phyloP scores from a whole-genome alignment of 2,113 vertebrate genomes.

The Macrotus californicus region DNA sequence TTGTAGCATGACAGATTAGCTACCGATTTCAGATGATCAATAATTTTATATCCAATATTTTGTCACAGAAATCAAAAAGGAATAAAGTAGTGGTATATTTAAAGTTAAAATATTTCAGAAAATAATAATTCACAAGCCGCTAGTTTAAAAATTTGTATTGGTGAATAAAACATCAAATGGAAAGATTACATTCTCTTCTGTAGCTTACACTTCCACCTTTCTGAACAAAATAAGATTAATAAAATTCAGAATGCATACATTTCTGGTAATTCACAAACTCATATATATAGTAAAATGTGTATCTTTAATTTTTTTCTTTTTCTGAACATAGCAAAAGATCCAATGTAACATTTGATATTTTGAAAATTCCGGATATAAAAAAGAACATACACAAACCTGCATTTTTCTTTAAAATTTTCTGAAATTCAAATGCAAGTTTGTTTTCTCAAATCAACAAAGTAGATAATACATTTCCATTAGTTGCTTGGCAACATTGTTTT shows the following conservation, averaged over 20 bases:
- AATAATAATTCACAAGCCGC: not conserved
- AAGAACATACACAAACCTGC: not conserved
- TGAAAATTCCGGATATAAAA: not conserved
- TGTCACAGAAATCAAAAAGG: not conserved
- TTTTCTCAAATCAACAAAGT: not conserved
- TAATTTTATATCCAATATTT: not conserved
- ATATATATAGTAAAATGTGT: not conserved
- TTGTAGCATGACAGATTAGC: not conserved
- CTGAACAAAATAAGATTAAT: not conserved
- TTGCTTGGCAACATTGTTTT: conserved; percentile 34
- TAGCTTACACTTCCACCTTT: not conserved
- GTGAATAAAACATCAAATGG: not conserved
- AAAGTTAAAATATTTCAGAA: conserved; percentile 4
- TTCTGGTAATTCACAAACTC: not conserved
- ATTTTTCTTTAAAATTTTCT: not conserved
- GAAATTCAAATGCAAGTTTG: not conserved
- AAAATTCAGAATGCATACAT: not conserved
- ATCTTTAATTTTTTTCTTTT: not conserved
- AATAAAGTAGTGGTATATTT: not conserved
- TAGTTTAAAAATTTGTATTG: not conserved
- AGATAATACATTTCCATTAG: conserved; percentile 25
- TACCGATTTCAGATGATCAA: not conserved
- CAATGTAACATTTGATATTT: not conserved
- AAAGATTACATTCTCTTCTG: not conserved
- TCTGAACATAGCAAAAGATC: not conserved